phyloP scores from a whole-genome alignment of 35 echinoderm and acorn worm species.

The Holothuria glaberrima region DNA sequence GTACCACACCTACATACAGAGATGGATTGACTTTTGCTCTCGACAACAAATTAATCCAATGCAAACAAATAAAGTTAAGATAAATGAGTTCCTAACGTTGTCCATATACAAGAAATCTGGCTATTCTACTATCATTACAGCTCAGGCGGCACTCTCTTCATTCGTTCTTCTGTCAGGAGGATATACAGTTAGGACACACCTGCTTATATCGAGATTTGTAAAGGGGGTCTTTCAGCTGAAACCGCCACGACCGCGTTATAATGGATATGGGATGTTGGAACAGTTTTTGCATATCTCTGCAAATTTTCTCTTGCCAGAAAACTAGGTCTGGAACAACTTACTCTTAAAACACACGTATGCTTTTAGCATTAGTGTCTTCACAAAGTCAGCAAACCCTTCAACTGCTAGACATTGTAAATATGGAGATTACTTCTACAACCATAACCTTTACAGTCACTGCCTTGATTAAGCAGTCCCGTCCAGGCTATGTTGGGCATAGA shows the following conservation, averaged over 20 bases:
- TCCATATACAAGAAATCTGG: conserved; percentile 23
- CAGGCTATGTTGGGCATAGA: conserved; percentile 38
- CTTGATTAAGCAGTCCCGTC: conserved; percentile 52
- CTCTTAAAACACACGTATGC: too few species aligned
- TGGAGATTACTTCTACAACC: neutral
- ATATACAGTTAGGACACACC: conserved; percentile 62
- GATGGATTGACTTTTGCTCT: conserved; percentile 72
- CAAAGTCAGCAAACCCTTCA: conserved; percentile 68
- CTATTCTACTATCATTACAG: conserved; percentile 67
- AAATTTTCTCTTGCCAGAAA: conserved; percentile 8
- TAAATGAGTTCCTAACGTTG: conserved; percentile 64
- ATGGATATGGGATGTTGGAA: conserved; percentile 70
- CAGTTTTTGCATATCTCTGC: conserved; percentile 61
- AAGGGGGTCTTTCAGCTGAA: conserved; percentile 73
- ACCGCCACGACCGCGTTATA: conserved; percentile 62
- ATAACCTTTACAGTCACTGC: conserved; percentile 33
- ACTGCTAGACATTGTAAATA: conserved; percentile 22
- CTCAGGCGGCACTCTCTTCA: conserved; percentile 49
- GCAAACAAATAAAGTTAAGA: conserved; percentile 18
- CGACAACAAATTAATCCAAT: conserved; percentile 54
- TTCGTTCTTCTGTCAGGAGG: conserved; percentile 38
- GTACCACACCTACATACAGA: conserved; percentile 64
- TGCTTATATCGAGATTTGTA: conserved; percentile 52
- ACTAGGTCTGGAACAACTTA: conserved; percentile 60
- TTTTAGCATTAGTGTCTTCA: conserved; percentile 59